A percentile compares a stretch with the other conserved stretches of the same genome.
phyloP scores from a whole-genome alignment of 2,797 vertebrate genomes.

The Peromyscus eremicus region DNA sequence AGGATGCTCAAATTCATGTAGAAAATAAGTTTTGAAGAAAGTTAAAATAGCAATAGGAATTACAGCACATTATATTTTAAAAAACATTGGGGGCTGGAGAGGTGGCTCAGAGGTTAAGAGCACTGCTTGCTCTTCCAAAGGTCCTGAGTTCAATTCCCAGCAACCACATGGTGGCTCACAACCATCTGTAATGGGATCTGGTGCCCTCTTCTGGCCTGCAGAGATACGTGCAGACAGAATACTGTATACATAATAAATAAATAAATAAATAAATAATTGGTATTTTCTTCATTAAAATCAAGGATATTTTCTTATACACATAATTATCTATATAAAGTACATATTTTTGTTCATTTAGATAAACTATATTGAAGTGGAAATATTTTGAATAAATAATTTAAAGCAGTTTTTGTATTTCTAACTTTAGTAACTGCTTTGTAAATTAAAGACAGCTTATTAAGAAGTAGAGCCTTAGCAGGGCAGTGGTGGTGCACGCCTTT shows the following conservation, averaged over 20 bases:
- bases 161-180: no score
- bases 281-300: slow-evolving; percentile 35
- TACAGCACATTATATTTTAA: slow-evolving; percentile 1
- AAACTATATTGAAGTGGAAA: slow-evolving; percentile 55
- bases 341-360: background rate
- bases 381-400: slow-evolving; percentile 73
- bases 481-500: no score
- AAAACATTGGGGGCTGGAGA: no score
- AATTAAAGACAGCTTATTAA: slow-evolving; percentile 62
- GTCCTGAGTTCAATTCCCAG: no score
- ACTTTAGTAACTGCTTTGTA: slow-evolving; percentile 68
- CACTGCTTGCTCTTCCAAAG: no score
- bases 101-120: no score
- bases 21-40: background rate
- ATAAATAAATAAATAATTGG: no score
- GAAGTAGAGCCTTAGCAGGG: background rate
- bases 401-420: slow-evolving; percentile 69
- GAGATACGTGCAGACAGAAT: no score
- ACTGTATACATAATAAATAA: no score
- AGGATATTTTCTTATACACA: slow-evolving; percentile 13
- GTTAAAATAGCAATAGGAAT: slow-evolving; percentile 43
- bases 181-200: no score
- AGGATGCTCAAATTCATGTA: background rate
- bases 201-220: no score
- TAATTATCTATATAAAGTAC: slow-evolving; percentile 45